phyloP scores from a whole-genome alignment of 2,888 invertebrate species.

The Gonocerus acuteangulatus region DNA sequence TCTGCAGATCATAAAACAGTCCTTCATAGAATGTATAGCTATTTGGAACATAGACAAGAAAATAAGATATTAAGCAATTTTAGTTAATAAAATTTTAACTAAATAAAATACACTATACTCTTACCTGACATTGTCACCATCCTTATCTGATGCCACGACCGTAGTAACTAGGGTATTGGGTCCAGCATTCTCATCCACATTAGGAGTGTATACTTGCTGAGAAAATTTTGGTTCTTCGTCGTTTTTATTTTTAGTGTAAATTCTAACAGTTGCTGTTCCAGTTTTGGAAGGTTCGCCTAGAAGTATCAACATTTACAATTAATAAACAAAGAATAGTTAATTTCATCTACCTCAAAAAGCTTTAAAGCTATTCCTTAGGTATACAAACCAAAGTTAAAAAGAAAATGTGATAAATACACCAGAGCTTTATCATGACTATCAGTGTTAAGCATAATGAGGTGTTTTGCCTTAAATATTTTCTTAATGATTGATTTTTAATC shows the following conservation, averaged over 20 bases:
- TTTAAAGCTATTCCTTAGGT: neutral
- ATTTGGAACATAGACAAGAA: too few relatives aligned
- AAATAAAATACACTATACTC: neutral
- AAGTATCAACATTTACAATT: conserved; percentile 11
- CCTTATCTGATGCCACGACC: conserved; percentile 93
- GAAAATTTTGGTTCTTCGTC: conserved; percentile 96
- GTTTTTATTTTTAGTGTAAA: conserved; percentile 96
- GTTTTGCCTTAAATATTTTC: too few relatives aligned
- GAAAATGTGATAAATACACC: too few relatives aligned
- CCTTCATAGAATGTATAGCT: too few relatives aligned
- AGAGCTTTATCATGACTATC: too few relatives aligned
- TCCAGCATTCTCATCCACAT: conserved; percentile 91
- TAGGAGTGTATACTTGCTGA: conserved; percentile 92
- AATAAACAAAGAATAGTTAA: too few relatives aligned
- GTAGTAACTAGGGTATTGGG: conserved; percentile 92
- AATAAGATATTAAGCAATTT: too few relatives aligned
- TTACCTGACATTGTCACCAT: conserved; percentile 91
- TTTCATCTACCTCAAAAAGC: neutral
- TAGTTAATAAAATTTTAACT: too few relatives aligned
- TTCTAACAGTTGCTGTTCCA: conserved; percentile 85
- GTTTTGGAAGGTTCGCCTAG: conserved; percentile 78
- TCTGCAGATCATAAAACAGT: too few relatives aligned
- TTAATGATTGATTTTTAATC: too few relatives aligned
- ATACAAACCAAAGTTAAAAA: neutral
- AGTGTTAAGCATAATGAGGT: too few relatives aligned